Base-by-base conservation (phyloP, 2,113 vertebrate species). In the Heterotilapia buettikoferi region DNA sequence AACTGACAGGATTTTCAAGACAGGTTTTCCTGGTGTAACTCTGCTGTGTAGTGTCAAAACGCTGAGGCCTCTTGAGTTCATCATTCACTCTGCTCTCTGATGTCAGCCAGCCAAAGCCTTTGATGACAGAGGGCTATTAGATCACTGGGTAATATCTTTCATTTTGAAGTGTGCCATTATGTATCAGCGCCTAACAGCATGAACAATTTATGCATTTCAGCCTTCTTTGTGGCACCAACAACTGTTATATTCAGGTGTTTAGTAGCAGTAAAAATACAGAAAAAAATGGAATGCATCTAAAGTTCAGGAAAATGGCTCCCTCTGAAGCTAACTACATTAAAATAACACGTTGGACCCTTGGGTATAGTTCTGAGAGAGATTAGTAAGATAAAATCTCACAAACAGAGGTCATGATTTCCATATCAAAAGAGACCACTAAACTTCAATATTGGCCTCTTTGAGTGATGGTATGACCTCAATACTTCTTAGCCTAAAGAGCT, bases 351-450 rank as follows among this genome's bases (percentile, higher is more conserved):
- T 61, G 47, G 57, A 47, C 40, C 13, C 81, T 24, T 29, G 26
- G 33, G n/a, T 73, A 52, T 78, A 80, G 50, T 40, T 87, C 10
- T 85, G 26, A 78, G 45, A 78, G 24, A 80, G 79, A 90, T 84
- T 82, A 84, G 54, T 80, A 33, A 59, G 89, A 87, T 78, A 26
- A 14, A 79, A 86, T 92, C 83, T 88, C 36, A 47, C 26, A 90
- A 89, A 86, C 59, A 86, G 59, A 63, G 56, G 63, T 83, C n/a
- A 61, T 45, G 63, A 90, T 91, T 93, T 92, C 54, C 86, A 91
- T 84, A 79, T 90, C 13, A 91, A 91, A 86, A 76, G 59, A 84
- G 78, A 90, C 76, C 26, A 50, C 71, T 89, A 36, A 84, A 84
- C 59, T 90, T 90, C 56, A 24, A 91, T 91, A 76, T 90, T 19